Evolutionary conservation across 2,888 invertebrate species (phyloP), one percentile per base, ranked within the genome.

Genomic region (Latrodectus hesperus): DNA sequence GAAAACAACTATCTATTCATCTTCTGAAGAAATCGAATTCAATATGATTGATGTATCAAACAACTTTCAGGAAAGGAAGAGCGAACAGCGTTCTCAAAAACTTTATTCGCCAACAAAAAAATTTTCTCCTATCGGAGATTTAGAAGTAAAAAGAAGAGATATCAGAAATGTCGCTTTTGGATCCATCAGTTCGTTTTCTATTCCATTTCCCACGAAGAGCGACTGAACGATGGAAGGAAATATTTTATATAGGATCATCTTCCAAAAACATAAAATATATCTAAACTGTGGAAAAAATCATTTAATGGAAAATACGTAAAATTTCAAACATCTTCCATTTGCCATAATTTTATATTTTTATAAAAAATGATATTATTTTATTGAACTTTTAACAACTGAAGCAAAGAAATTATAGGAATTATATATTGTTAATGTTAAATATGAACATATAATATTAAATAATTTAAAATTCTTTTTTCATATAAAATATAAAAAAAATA

Each of bases 131-230:
- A 52, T 53, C 53, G 64, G 64, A 80, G 71, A 80, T 72, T 49
- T 53, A 80, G 64, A 60, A 38, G 51, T 53, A 80, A 64, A 71
- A 53, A 38, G 78, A 78, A 72, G n/a, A 78, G 26, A 68, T 68
- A 64, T 68, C 60, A 64, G 80, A 80, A 64, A 80, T 80, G 80
- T 80, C 80, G 72, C 80, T 70, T 70, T 78, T 55, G 49, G 78
- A 80, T 65, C 80, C 80, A 80, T 80, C 80, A 72, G 70, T 80
- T 80, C 71, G 55, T 60, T 80, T 72, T 80, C 80, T 80, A 70
- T 80, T 49, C 80, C 80, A 80, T 80, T 80, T 70, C 72, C 80
- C 72, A 55, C 64, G 49, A 49, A 79, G 55, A 52, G 64, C 51
- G 10, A 49, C 73, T 10, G 73, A 38, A 14, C 26, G 22, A 11